Conservation (phyloP, 2,113 vertebrate genomes). For the Perccottus glenii region DNA sequence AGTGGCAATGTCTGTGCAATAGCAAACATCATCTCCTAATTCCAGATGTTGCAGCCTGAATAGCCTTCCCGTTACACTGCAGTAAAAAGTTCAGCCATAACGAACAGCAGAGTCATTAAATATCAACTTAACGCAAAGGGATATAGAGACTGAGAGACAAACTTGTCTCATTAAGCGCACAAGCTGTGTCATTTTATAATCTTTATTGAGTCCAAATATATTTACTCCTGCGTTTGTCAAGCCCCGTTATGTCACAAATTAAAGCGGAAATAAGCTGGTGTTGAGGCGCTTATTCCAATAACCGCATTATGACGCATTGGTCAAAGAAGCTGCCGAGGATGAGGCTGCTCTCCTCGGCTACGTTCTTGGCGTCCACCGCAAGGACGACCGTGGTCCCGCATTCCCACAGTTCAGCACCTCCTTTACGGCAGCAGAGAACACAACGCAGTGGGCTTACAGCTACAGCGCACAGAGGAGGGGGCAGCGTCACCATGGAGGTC, state of each 20-base stretch:
- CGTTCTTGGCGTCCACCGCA: conserved; percentile 17
- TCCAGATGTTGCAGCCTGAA: not conserved
- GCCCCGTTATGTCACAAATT: conserved; percentile 75
- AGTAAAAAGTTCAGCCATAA: not conserved
- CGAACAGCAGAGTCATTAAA: too few species aligned
- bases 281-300: conserved; percentile 74
- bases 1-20: conserved; percentile 44
- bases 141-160: not conserved
- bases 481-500: conserved; percentile 41
- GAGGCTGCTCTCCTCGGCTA: conserved; percentile 30
- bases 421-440: not conserved
- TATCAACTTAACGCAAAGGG: not conserved
- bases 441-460: conserved; percentile 10
- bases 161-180: not conserved
- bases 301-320: conserved; percentile 85
- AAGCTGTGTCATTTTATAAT: conserved; percentile 36
- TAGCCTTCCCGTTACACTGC: not conserved
- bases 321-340: conserved; percentile 56
- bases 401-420: conserved; percentile 10
- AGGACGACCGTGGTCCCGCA: conserved; percentile 19
- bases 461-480: not conserved
- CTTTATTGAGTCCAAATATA: conserved; percentile 33
- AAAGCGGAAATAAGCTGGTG: conserved; percentile 67
- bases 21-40: conserved; percentile 22
- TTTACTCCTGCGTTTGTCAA: conserved; percentile 46